Base-by-base conservation (phyloP, 2,113 vertebrate species). In the Lepisosteus oculatus region DNA sequence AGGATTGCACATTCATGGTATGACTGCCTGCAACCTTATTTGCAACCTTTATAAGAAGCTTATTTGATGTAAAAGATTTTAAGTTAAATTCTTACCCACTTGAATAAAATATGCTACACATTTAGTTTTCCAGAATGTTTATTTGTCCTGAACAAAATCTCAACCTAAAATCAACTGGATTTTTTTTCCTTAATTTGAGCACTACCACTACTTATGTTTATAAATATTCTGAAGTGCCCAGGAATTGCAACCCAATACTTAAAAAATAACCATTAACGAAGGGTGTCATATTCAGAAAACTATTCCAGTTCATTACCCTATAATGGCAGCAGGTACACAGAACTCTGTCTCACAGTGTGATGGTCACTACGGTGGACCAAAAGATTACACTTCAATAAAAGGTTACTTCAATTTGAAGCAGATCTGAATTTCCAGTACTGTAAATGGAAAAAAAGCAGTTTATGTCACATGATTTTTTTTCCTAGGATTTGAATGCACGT, bases 341-440 rank as follows among this genome's bases (percentile, higher is more conserved):
- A 55, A 55, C 47, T 29, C 54, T 42, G 66, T 66, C 51, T 47
- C 9, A 61, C 55, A 47, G 72, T 55, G 71, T 65, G 73, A 72
- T 69, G 63, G 75, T 65, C 70, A 78, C 73, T 69, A 74, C 74
- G 8, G 65, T 73, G 70, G 77, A 85, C 62, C 66, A 47, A 64
- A 29, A 72, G 63, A 68, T 77, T 68, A 72, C 72, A 80, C 69
- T 6, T 9, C 3, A 51, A 9, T 51, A 51, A 42, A 62, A 56
- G 15, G 29, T 29, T 65, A 83, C 81, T 81, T 85, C 75, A 85
- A 83, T 84, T 79, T 83, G 79, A 88, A 81, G 56, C 3, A 59
- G 79, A 74, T 79, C 68, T 78, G 51, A 76, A 78, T 51, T 51
- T 68, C 54, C 66, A 74, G 44, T 72, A 61, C 45, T 62, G 66